Base-by-base conservation (phyloP, 2,113 vertebrate genomes). In the Cavia porcellus region DNA sequence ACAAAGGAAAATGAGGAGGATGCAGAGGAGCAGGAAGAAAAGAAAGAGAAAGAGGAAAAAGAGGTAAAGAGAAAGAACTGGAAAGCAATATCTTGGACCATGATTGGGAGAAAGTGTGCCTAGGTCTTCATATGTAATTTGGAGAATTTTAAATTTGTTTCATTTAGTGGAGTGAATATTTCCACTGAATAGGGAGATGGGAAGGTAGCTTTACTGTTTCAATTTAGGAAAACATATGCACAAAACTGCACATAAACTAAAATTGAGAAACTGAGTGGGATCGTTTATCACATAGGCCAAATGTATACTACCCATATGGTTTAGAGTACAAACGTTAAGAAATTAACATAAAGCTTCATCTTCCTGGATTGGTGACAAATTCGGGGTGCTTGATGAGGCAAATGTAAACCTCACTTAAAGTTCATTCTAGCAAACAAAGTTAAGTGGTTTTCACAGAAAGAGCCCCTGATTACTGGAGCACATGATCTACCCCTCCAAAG, bases 321-420 rank as follows among this genome's bases (percentile, higher is more conserved):
- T n/a, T 38, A 55, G 66, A 66, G 68, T 72, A 12, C 28, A 92
- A 14, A 89, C 95, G 42, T 92, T 82, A 89, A 89, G 79, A 85
- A 94, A 97, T 89, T 93, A 94, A 19, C 83, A 92, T 90, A 95
- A 90, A 94, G 45, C 32, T 32, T 87, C 14, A 20, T 52, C 47
- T 80, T 87, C 66, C 38, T 95, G 68, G n/a, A 64, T 59, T 14
- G 28, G 38, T 59, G 85, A 95, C 77, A 81, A 88, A 68, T 88
- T 87, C 59, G 85, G 64, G 52, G 72, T 94, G 15, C 28, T 52
- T 86, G 74, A 95, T 61, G 89, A 86, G 95, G 82, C 64, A 82
- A 94, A 91, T 89, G 52, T 72, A 96, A 95, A 91, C 52, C 24
- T 93, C 35, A n/a, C 8, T 68, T 45, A n/a, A 90, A 90, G 32